These are phyloP conservation scores for Murina feae DNA, from an alignment of 2,113 vertebrate genomes.

Conservation along the genomic window DNA sequence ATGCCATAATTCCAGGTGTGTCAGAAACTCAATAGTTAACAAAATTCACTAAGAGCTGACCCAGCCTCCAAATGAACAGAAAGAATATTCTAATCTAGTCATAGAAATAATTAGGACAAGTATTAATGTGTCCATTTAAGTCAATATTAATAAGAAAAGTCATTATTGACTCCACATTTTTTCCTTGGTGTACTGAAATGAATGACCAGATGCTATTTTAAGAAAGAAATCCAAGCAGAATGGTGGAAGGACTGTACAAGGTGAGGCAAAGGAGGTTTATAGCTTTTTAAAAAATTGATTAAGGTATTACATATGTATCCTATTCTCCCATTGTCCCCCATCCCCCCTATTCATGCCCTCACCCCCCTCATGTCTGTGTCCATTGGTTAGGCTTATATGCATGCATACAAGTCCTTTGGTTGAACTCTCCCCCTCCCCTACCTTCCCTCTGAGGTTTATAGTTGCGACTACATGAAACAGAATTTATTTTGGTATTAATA, in stretches of 20 bases:
- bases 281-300: background rate
- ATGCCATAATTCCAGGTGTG: background rate
- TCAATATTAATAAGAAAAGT: conserved; percentile 41
- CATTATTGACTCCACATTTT: conserved; percentile 35
- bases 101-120: conserved; percentile 24
- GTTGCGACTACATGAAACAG: background rate
- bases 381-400: no score
- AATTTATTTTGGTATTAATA: background rate
- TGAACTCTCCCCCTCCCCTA: no score
- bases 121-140: conserved; percentile 13
- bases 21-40: conserved; percentile 35
- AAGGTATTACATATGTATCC: no score
- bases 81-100: background rate
- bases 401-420: no score
- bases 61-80: background rate
- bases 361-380: no score
- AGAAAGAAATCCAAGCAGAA: conserved; percentile 27
- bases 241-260: background rate
- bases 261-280: background rate
- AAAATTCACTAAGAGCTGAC: background rate
- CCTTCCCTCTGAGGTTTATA: background rate
- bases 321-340: no score
- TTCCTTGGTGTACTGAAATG: conserved; percentile 32
- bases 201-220: conserved; percentile 41
- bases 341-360: no score